Conservation (phyloP, 2,888 invertebrate species). For the Dioctria rufipes region DNA sequence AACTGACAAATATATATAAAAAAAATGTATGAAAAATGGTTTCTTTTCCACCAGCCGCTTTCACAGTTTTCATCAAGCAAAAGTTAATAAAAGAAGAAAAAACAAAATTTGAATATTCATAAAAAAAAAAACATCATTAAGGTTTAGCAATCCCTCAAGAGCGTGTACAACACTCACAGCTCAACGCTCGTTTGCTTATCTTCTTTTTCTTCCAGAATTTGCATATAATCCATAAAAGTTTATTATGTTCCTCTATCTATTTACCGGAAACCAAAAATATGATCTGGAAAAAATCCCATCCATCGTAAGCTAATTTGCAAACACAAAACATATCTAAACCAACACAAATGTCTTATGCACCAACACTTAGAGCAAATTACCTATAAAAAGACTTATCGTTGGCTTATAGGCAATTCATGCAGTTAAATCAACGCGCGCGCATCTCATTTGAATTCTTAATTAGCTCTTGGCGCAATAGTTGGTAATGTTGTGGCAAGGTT, state of each 20-base stretch:
- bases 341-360: not conserved
- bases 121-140: constrained; percentile 17
- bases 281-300: constrained; percentile 39
- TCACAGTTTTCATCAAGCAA: not conserved
- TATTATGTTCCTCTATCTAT: not conserved
- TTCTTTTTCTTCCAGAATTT: constrained; percentile 28
- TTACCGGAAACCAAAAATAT: constrained; percentile 49
- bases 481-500: not conserved
- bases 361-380: not conserved
- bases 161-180: not conserved
- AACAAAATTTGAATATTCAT: constrained; percentile 42
- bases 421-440: constrained; percentile 31
- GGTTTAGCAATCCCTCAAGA: constrained; percentile 12
- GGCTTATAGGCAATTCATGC: constrained; percentile 3
- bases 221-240: constrained; percentile 51
- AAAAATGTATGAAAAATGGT: constrained; percentile 25
- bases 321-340: not conserved
- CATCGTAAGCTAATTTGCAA: not conserved
- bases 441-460: constrained; percentile 49
- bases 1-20: not conserved
- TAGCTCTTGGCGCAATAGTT: not conserved
- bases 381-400: no score
- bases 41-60: not conserved
- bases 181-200: not conserved
- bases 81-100: not conserved